These are phyloP conservation scores for Saccostrea glomerata DNA, from an alignment of 1,140 invertebrate genomes.

Conservation along the genomic window DNA sequence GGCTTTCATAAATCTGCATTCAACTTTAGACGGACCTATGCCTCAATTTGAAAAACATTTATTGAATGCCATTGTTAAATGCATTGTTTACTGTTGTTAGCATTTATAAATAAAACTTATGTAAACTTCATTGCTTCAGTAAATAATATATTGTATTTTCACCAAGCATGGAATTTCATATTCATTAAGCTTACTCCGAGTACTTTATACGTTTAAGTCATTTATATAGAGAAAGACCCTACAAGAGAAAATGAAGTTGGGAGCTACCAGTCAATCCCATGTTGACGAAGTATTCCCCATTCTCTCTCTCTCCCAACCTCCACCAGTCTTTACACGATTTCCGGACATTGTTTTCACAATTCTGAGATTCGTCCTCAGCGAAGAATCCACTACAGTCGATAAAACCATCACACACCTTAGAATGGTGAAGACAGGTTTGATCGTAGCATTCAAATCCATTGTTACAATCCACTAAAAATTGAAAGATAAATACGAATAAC, in stretches of 20 bases:
- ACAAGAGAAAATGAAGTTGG: too few relatives aligned
- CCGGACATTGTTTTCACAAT: conserved; percentile 33
- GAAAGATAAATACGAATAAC: not conserved
- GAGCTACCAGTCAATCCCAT: conserved; percentile 38
- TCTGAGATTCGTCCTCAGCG: conserved; percentile 51
- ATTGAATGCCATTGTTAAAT: too few relatives aligned
- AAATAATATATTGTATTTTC: too few relatives aligned
- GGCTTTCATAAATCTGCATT: conserved; percentile 31
- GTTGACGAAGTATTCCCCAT: conserved; percentile 49
- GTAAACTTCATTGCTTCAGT: too few relatives aligned
- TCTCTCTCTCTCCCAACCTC: conserved; percentile 14
- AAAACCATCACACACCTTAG: conserved; percentile 52
- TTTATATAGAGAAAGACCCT: too few relatives aligned
- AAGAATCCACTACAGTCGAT: conserved; percentile 56
- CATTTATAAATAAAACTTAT: too few relatives aligned
- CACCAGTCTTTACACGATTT: conserved; percentile 52
- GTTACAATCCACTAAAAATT: conserved; percentile 43
- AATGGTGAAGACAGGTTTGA: conserved; percentile 45
- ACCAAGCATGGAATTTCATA: too few relatives aligned
- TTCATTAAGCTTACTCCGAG: too few relatives aligned
- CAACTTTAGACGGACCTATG: not conserved
- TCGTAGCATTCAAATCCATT: conserved; percentile 55
- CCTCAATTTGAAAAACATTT: not conserved
- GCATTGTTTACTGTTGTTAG: too few relatives aligned
- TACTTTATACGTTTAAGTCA: too few relatives aligned